Evolutionary conservation across 2,888 invertebrate genomes (phyloP), one percentile per base, ranked within the genome.

Genomic region (Ecliptopera silaceata): DNA sequence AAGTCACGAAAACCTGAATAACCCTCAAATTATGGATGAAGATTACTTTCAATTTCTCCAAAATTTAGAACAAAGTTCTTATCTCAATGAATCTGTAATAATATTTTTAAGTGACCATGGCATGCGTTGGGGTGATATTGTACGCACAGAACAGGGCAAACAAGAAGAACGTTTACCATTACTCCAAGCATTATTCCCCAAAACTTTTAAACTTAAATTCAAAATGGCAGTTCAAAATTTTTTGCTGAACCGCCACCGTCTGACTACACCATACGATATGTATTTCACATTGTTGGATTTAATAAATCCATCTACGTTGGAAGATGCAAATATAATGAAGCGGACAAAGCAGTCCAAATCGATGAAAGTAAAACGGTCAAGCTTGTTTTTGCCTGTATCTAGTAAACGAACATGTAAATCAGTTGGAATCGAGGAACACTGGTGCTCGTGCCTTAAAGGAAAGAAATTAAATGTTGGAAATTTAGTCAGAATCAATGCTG

Each of bases 41-140:
- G 82, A 92, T 29, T 94, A 95, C 70, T 70, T 84, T 47, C 69
- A 88, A 1, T 89, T 95, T 65, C 79, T 97, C 32, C 74, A 79
- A 39, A 74, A 87, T 46, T 69, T 95, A 60, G 75, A 92, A 32
- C 59, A 75, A 0, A 74, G 82, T 0, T 88, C 91, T 0, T 80
- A 92, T 39, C 80, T 96, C 18, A 92, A 95, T 47, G 88, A 93
- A 17, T 95, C 96, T 0, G 91, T 94, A n/a, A 58, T 95, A 15
- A 82, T 97, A 32, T 79, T 96, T 8, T 91, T 97, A 88, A 97
- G 97, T 77, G 98, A 98, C 77, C 98, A 98, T 73, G 98, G 98
- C 0, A 93, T 97, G 63, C 91, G 97, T 58, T 97, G 95, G 94
- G 97, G 97, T 0, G 88, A 89, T 1, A 95, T 97, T 64, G 92